Base-by-base conservation (phyloP, 1,140 invertebrate species). In the Ceratoteleas bidentatus region DNA sequence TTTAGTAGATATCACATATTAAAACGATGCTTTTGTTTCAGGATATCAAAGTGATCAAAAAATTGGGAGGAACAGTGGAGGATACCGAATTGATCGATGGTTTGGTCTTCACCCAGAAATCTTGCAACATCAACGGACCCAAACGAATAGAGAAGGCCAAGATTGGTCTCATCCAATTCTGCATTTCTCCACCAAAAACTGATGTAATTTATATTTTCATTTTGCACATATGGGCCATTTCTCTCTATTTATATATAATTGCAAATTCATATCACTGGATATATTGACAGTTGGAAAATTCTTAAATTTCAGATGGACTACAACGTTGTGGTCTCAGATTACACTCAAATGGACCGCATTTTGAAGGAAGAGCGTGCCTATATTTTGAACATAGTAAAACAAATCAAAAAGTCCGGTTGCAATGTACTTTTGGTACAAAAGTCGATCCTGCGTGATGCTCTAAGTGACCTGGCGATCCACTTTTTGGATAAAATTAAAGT, bases 271-370 rank as follows among this genome's bases (percentile, higher is more conserved):
- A n/a, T n/a, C n/a, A n/a, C n/a, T n/a, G n/a, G n/a, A n/a, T n/a
- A n/a, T n/a, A n/a, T n/a, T n/a, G n/a, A n/a, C n/a, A n/a, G n/a
- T n/a, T n/a, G n/a, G n/a, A n/a, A n/a, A n/a, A n/a, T n/a, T n/a
- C n/a, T n/a, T n/a, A n/a, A n/a, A n/a, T n/a, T n/a, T 57, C 85
- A 98, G 96, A 99, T 99, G 98, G 99, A 99, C 88, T 98, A 99
- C 92, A 97, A 95, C 90, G 97, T 99, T 0, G 95, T 99, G 83
- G 97, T 99, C 8, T 98, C 98, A 0, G 99, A 99, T 90, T 99
- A 99, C 88, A 94, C 98, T 45, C 98, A 99, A 70, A 99, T 99
- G 99, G 99, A 99, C 92, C 94, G 99, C 70, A 97, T 99, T 0
- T 88, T 99, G n/a, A 96, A 98, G 88, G 99, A 99, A 92, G 99